Evolutionary conservation across 2,888 invertebrate genomes (phyloP), one percentile per base, ranked within the genome.

Genomic region (Eupithecia subumbrata): DNA sequence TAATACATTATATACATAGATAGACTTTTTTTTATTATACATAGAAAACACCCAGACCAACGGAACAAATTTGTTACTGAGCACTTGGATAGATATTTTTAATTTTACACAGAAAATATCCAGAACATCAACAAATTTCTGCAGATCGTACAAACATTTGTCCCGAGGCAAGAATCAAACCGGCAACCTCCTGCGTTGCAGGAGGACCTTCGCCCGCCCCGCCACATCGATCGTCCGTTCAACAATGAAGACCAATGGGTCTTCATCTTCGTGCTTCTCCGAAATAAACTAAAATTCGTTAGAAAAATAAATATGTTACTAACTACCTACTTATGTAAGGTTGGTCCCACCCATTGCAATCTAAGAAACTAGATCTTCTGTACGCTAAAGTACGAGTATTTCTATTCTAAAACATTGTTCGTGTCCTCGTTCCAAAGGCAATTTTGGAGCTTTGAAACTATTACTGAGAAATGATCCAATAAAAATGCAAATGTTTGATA

Each of bases 381-480:
- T 60, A 14, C 60, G 5, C 60, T 60, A 14, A 25, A 5, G 12
- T 22, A 56, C 56, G n/a, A 22, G n/a, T 25, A 25, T 60, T 25
- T 60, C 52, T 60, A 60, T n/a, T 43, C 52, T 56, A 66, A 45
- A 69, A 66, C 37, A 63, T n/a, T 70, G n/a, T 74, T 66, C 60
- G 56, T 74, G 73, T 69, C 30, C 25, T 56, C 69, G 69, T 14
- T 22, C 30, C 22, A 25, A 72, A 76, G 60, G 60, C 72, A 76
- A 76, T 73, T 76, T 76, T 43, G 69, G 16, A 34, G 63, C 48
- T 30, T 71, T 73, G 69, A 60, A 75, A 71, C 71, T 66, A 75
- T 73, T 76, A 75, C 64, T 40, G 60, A 66, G 60, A 73, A 68
- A 75, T 69, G 76, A 73, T 82, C 74, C 74, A 77, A 76, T 74